A percentile compares a stretch with the other conserved stretches of the same genome.
phyloP scores from a whole-genome alignment of 2,888 invertebrate species.

The Ischnura elegans region DNA sequence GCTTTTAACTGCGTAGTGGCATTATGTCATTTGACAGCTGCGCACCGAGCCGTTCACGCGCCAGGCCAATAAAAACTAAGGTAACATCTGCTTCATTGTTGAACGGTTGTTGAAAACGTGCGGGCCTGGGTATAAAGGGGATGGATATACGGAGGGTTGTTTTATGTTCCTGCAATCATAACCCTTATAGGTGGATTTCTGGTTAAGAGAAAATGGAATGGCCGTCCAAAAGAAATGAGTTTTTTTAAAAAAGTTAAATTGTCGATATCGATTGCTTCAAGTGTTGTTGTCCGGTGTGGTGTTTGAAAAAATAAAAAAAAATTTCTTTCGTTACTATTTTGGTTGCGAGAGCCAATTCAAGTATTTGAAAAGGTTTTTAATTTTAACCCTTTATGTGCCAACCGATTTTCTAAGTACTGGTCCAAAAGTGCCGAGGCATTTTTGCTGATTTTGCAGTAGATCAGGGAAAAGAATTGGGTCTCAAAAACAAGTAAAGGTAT shows the following conservation, averaged over 20 bases:
- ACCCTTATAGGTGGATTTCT: not conserved
- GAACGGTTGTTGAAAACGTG: not conserved
- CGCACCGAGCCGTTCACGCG: not conserved
- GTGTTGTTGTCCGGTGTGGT: too few relatives aligned
- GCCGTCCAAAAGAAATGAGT: not conserved
- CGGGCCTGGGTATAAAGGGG: too few relatives aligned
- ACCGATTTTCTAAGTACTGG: too few relatives aligned
- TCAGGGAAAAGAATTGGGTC: too few relatives aligned
- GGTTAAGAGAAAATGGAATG: not conserved
- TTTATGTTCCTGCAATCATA: not conserved
- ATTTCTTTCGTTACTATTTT: not conserved
- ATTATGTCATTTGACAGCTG: conserved; percentile 26
- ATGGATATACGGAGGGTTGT: too few relatives aligned
- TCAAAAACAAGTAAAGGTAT: too few relatives aligned
- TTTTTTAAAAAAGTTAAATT: too few relatives aligned
- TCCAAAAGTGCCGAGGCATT: too few relatives aligned
- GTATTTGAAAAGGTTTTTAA: too few relatives aligned
- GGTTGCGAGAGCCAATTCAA: not conserved
- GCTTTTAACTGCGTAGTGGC: not conserved
- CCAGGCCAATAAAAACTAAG: conserved; percentile 22
- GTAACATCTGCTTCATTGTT: conserved; percentile 41
- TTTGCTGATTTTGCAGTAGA: too few relatives aligned
- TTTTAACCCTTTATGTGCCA: too few relatives aligned
- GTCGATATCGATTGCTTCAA: not conserved
- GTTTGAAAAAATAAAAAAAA: not conserved